Base-by-base conservation (phyloP, 1,140 invertebrate species). In the Coboldia fuscipes region DNA sequence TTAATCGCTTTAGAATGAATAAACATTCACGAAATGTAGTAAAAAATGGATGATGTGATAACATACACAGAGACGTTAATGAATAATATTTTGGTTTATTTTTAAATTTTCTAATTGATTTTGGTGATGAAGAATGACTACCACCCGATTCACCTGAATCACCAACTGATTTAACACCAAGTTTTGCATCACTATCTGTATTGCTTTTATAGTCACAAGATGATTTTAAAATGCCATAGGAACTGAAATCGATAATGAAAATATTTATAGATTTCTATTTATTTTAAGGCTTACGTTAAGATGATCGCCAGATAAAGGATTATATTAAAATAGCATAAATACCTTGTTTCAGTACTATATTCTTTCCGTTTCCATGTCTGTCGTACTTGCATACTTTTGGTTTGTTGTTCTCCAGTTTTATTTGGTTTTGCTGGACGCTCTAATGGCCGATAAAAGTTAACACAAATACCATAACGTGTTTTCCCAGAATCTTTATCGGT, bases 11-110 rank as follows among this genome's bases (percentile, higher is more conserved):
- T 42, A 99, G 63, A 46, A 94, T 79, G 59, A 85, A 88, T 39
- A 98, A 70, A 63, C 92, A 94, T 62, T 97, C 88, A 37, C 93
- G 78, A 65, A 97, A 97, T 48, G 80, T 89, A 28, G 89, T 82
- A 56, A 98, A 94, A 60, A 99, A 97, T 23, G 93, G 92, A 69
- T 99, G 94, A 69, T 99, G 94, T 39, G 90, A 97, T 27, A 99
- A 70, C 42, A 99, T 76, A 62, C 94, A 98, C 33, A 98, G 62
- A 26, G 92, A 96, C 26, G 93, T 98, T 39, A 99, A 61, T 9
- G 88, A 90, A 58, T 94, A 79, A 21, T n/a, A n/a, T 61, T 80
- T 90, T 47, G 76, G 66, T 42, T 79, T 63, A 46, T 74, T 69
- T 73, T 78, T 60, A 8, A 78, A 62, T 51, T 76, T 74, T 37